These are phyloP conservation scores for Aphodius granarius DNA, from an alignment of 2,888 invertebrate genomes.

Conservation along the genomic window DNA sequence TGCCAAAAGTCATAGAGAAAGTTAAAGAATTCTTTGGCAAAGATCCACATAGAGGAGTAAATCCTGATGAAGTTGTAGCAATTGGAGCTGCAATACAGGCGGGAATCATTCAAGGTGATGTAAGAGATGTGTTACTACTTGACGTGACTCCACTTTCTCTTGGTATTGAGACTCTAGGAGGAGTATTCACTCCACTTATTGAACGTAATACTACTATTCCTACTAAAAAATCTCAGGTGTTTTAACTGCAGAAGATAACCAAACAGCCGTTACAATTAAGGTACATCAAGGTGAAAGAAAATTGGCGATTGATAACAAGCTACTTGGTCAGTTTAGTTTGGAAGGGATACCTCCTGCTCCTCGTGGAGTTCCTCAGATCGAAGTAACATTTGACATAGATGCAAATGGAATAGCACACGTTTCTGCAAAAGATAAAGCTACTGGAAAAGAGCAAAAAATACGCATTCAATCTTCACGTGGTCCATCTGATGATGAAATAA, in stretches of 20 bases:
- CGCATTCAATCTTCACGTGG: conserved; percentile 91
- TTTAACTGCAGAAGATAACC: conserved; percentile 97
- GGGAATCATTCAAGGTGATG: conserved; percentile 89
- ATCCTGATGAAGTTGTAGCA: conserved; percentile 97
- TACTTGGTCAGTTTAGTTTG: conserved; percentile 95
- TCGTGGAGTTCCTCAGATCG: conserved; percentile 86
- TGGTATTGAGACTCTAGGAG: conserved; percentile 90
- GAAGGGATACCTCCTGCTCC: conserved; percentile 95
- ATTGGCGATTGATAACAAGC: conserved; percentile 94
- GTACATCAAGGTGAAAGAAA: conserved; percentile 94
- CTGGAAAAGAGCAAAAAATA: conserved; percentile 90
- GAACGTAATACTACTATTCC: conserved; percentile 97
- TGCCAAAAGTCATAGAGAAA: conserved; percentile 96
- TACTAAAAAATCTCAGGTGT: conserved; percentile 94
- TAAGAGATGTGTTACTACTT: conserved; percentile 88
- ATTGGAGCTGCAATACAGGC: conserved; percentile 97
- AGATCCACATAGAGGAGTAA: conserved; percentile 95
- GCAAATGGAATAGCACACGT: conserved; percentile 97
- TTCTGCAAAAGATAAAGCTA: conserved; percentile 89
- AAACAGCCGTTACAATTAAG: conserved; percentile 91
- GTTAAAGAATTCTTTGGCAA: conserved; percentile 96
- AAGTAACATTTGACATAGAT: conserved; percentile 86
- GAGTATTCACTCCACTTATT: conserved; percentile 95
- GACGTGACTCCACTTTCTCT: conserved; percentile 91
- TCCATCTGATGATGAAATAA: conserved; percentile 91